phyloP scores from a whole-genome alignment of 2,797 vertebrate species.

The Pangasius mekongensis region DNA sequence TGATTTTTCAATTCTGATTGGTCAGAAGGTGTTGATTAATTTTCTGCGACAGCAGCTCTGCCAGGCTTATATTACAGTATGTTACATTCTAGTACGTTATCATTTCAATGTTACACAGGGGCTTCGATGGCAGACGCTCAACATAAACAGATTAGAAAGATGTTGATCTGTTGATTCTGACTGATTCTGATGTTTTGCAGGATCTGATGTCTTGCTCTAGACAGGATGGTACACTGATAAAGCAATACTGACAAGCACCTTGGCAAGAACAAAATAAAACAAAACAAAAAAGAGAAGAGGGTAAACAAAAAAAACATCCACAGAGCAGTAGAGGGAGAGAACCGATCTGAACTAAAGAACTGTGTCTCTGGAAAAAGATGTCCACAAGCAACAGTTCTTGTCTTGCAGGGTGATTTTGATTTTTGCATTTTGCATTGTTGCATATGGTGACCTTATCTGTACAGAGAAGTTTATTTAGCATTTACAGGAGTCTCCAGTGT shows the following conservation, averaged over 20 bases:
- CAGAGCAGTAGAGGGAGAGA: slow-evolving; percentile 61
- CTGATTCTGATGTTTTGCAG: slow-evolving; percentile 89
- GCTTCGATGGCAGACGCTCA: neutral
- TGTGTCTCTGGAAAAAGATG: slow-evolving; percentile 56
- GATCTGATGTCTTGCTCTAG: slow-evolving; percentile 62
- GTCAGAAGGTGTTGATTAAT: neutral
- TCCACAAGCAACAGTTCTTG: slow-evolving; percentile 8
- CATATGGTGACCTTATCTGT: too few relatives aligned
- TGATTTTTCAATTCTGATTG: neutral
- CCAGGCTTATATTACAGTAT: neutral
- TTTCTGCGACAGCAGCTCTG: neutral
- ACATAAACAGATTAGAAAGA: neutral
- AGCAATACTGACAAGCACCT: slow-evolving; percentile 91
- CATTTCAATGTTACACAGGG: neutral
- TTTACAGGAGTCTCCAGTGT: too few relatives aligned
- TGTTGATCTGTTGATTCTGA: neutral
- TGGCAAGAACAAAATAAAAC: slow-evolving; percentile 75
- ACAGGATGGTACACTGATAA: slow-evolving; percentile 72
- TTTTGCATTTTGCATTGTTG: slow-evolving; percentile 25
- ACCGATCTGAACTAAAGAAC: slow-evolving; percentile 75
- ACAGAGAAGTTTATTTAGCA: too few relatives aligned
- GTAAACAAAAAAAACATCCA: slow-evolving; percentile 79
- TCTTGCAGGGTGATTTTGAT: slow-evolving; percentile 37
- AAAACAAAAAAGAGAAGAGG: slow-evolving; percentile 73
- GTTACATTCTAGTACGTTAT: neutral